These are phyloP conservation scores for Plotosus lineatus DNA, from an alignment of 2,113 vertebrate genomes.

Conservation along the genomic window DNA sequence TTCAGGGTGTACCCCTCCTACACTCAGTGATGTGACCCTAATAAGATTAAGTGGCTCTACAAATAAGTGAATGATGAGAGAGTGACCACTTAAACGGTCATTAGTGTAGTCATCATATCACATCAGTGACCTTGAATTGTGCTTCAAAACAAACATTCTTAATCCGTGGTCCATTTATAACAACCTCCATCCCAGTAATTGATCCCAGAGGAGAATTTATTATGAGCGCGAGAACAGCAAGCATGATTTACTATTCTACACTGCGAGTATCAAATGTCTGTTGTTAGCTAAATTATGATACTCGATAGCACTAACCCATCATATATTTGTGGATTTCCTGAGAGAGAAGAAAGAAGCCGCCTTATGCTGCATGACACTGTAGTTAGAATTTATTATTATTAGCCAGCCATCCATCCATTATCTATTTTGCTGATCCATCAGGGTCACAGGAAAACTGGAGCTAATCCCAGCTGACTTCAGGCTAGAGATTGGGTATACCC, in stretches of 20 bases:
- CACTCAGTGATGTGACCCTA: too few species aligned
- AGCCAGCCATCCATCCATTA: too few species aligned
- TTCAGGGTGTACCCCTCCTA: too few species aligned
- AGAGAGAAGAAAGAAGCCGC: background rate
- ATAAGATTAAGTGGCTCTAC: too few species aligned
- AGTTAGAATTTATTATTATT: slow-evolving; percentile 1
- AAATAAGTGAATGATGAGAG: too few species aligned
- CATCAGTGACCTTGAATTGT: slow-evolving; percentile 56
- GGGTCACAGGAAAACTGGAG: too few species aligned
- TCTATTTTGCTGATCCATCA: background rate
- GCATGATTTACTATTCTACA: slow-evolving; percentile 36
- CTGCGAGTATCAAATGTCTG: slow-evolving; percentile 35
- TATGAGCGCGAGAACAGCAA: slow-evolving; percentile 36
- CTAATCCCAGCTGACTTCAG: too few species aligned
- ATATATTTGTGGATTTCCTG: slow-evolving; percentile 26
- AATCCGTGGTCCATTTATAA: slow-evolving; percentile 47
- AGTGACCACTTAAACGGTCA: slow-evolving; percentile 36
- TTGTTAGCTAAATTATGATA: slow-evolving; percentile 26
- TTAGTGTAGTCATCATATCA: slow-evolving; percentile 63
- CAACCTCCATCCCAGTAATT: slow-evolving; percentile 48
- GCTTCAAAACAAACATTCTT: slow-evolving; percentile 36
- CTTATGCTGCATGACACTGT: background rate
- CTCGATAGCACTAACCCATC: background rate
- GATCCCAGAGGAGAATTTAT: slow-evolving; percentile 48
- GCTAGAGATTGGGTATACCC: too few species aligned